Percentiles rank a stretch among this genome's conserved stretches.
Evolutionary conservation across 2,113 vertebrate species (phyloP).

Genomic region (Lepus timidus): DNA sequence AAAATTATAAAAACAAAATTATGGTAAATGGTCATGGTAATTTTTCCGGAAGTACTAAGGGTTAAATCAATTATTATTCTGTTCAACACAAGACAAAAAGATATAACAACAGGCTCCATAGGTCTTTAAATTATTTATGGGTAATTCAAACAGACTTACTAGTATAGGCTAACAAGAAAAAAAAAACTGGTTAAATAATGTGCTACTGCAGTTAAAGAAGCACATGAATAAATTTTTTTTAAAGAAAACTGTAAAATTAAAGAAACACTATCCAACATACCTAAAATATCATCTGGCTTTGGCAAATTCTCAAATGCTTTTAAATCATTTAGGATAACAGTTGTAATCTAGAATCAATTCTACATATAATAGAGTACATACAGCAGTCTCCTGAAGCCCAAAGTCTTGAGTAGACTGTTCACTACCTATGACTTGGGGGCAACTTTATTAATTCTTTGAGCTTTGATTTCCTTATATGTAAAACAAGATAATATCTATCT

Average conservation of each 20-base stretch:
- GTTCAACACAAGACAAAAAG: conserved; percentile 40
- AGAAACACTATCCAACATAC: conserved; percentile 9
- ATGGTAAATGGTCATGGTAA: neutral
- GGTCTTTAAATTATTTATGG: conserved; percentile 45
- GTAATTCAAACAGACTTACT: conserved; percentile 22
- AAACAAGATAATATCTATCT: conserved; percentile 1
- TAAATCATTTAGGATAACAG: neutral
- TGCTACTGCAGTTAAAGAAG: neutral
- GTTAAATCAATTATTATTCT: conserved; percentile 22
- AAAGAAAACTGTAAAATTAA: conserved; percentile 15
- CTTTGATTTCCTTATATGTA: conserved; percentile 37
- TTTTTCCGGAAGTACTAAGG: neutral
- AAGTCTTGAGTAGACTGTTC: conserved; percentile 9
- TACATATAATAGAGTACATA: neutral
- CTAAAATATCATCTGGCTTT: conserved; percentile 40
- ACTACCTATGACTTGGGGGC: neutral
- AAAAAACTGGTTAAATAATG: neutral
- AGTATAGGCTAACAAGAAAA: neutral
- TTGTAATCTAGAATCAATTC: neutral
- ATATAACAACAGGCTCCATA: neutral
- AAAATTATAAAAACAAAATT: conserved; percentile 16
- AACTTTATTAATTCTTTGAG: conserved; percentile 44
- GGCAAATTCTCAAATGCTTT: conserved; percentile 36
- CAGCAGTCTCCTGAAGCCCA: neutral
- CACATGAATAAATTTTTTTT: conserved; percentile 28